Evolutionary conservation across 1,140 invertebrate genomes (phyloP).

Genomic region (Drosophila gunungcola): DNA sequence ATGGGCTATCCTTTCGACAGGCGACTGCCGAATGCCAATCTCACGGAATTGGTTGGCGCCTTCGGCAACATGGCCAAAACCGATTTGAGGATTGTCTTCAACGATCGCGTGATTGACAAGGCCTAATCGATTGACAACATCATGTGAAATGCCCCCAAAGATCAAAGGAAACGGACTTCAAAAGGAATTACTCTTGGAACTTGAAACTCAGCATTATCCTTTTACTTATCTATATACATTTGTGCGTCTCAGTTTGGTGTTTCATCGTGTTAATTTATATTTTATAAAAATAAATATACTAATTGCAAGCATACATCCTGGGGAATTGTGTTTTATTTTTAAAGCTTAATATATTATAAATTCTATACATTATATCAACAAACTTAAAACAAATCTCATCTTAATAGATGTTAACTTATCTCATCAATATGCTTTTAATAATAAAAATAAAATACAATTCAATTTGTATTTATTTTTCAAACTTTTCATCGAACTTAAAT

Average conservation of each 20-base stretch:
- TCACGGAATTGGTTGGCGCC: constrained; percentile 86
- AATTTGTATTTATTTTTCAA: too few species aligned
- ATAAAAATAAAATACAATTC: too few species aligned
- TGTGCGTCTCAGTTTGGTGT: constrained; percentile 11
- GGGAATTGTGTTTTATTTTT: neutral
- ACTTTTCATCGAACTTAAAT: too few species aligned
- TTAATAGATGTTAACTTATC: too few species aligned
- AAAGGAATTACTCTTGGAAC: constrained; percentile 6
- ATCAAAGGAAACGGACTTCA: constrained; percentile 7
- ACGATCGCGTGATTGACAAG: constrained; percentile 59
- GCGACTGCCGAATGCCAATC: constrained; percentile 85
- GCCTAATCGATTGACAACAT: neutral
- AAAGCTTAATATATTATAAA: too few species aligned
- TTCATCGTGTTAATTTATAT: constrained; percentile 2
- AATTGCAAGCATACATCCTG: neutral
- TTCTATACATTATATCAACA: too few species aligned
- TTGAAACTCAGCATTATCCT: neutral
- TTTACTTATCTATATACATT: neutral
- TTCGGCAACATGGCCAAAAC: constrained; percentile 86
- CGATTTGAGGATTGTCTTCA: constrained; percentile 85
- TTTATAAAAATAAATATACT: constrained; percentile 13
- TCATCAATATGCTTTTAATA: too few species aligned
- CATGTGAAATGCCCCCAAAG: too few species aligned
- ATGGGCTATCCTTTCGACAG: constrained; percentile 92
- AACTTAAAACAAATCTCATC: too few species aligned